Percentiles rank a stretch among this genome's conserved stretches.
phyloP scores from a whole-genome alignment of 35 echinoderm and acorn worm genomes.

The Lytechinus pictus region DNA sequence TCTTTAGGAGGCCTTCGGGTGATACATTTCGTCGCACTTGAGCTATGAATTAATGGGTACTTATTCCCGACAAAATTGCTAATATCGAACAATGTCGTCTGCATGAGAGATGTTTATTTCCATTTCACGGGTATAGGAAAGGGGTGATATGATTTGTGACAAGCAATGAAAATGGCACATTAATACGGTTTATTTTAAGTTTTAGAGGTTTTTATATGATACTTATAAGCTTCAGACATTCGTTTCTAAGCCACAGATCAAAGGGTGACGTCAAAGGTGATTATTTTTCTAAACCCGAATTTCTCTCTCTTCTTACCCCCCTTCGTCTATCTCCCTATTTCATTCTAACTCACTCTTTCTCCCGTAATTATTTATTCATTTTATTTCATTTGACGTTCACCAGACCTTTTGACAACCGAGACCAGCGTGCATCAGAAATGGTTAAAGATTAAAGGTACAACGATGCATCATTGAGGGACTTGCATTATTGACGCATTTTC shows the following conservation, averaged over 20 bases:
- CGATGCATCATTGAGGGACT: background rate
- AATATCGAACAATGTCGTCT: background rate
- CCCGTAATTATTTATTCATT: background rate
- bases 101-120: background rate
- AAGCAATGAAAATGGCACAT: background rate
- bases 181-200: background rate
- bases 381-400: background rate
- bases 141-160: background rate
- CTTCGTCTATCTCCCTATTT: background rate
- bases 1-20: background rate
- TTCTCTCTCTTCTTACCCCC: too few relatives aligned
- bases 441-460: background rate
- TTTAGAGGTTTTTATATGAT: background rate
- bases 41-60: constrained; percentile 3
- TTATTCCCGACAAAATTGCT: background rate
- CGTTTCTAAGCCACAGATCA: too few relatives aligned
- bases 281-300: too few relatives aligned
- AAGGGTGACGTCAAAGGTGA: too few relatives aligned
- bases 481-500: background rate
- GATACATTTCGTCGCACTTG: background rate
- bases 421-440: background rate
- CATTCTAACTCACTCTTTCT: background rate
- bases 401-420: background rate
- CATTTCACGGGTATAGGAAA: background rate
- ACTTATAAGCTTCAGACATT: too few relatives aligned